Base-by-base conservation (phyloP, 2,888 invertebrate species). In the Lasius platythorax region DNA sequence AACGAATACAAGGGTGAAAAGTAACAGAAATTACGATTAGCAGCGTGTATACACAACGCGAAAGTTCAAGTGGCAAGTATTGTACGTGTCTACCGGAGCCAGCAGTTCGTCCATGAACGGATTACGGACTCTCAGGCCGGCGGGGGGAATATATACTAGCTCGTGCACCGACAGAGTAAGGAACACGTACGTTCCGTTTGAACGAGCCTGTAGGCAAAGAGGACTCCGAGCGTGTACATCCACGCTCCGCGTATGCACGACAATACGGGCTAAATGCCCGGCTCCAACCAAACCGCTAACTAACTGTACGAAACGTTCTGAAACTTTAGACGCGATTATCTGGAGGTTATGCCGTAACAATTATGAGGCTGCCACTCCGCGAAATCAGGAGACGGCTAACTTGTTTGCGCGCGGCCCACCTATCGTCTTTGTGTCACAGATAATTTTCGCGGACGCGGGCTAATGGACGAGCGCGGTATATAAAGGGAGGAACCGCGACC, bases 241-340 rank as follows among this genome's bases (percentile, higher is more conserved):
- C 91, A 87, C 87, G 90, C 88, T 90, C 87, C 87, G 90, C 91
- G 91, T 91, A 93, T 93, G 92, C 92, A 92, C 92, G 94, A 95
- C 94, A 94, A 95, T 95, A 93, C 94, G 94, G 94, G 94, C 92
- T 94, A 94, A 94, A 94, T 93, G 92, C 93, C 94, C 93, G 93
- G 91, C 92, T 93, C 90, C 91, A 83, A 88, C 87, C 91, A 92
- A 92, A 93, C 93, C 93, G 90, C 92, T 92, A 91, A 93, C 94
- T 93, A 94, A 94, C 94, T 94, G 92, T 93, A 91, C 91, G 94
- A 94, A 95, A 94, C 92, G 93, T 93, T 93, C 93, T 91, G 92
- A 94, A 95, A 95, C 93, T 95, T 94, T 94, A 94, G 91, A 94
- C 93, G 92, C 95, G 94, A 95, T 95, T 95, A 95, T 95, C 95